These are phyloP conservation scores for Pachyuromys duprasi DNA, from an alignment of 2,797 vertebrate species.

Conservation along the genomic window DNA sequence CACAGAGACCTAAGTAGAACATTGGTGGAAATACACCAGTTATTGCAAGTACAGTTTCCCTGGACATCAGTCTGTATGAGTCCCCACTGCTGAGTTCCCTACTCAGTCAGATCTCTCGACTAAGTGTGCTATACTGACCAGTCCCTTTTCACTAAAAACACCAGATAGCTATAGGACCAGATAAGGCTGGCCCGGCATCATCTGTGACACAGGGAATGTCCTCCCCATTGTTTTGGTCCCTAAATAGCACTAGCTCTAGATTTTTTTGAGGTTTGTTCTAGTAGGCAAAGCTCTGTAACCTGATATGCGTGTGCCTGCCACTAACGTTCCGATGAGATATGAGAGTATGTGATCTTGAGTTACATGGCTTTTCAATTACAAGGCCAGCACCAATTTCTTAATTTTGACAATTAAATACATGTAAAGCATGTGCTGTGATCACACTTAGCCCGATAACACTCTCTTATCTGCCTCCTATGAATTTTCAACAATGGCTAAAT, in stretches of 20 bases:
- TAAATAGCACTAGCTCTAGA: background rate
- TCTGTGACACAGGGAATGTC: fast-evolving
- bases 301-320: background rate
- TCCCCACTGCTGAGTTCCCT: background rate
- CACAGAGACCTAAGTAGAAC: background rate
- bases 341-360: background rate
- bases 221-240: background rate
- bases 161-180: background rate
- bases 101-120: background rate
- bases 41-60: background rate
- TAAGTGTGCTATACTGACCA: background rate
- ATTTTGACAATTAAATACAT: background rate
- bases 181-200: background rate
- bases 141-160: background rate
- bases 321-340: background rate
- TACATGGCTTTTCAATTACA: background rate
- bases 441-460: background rate
- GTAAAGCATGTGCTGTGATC: background rate
- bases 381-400: background rate
- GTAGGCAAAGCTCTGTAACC: background rate
- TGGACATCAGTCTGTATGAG: background rate
- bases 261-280: background rate
- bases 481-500: background rate
- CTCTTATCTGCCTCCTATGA: background rate
- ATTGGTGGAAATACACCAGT: background rate